Base-by-base conservation (phyloP, 2,888 invertebrate species). In the Cheilosia urbana region DNA sequence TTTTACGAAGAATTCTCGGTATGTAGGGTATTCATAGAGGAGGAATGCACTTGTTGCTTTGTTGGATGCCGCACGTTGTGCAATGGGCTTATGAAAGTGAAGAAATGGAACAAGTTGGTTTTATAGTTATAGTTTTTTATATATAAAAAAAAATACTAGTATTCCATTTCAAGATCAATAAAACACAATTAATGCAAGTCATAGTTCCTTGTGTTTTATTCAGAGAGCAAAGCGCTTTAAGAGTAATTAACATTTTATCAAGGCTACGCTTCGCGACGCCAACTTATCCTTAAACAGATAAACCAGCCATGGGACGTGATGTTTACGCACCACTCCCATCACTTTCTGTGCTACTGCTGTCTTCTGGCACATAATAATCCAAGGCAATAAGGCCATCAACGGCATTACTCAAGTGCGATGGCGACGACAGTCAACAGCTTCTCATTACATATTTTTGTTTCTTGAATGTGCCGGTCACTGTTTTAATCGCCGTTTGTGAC, bases 191-290 rank as follows among this genome's bases (percentile, higher is more conserved):
- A 57, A 57, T 17, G 17, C 60, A 77, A 63, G 47, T 42, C 45
- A 55, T 53, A 63, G 49, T 58, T 72, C 51, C 1, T 15, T 7
- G 15, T 24, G 19, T 55, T 62, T 30, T 73, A 49, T 49, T 37
- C 53, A 53, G 34, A 6, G 21, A 47, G 49, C 51, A 62, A 42
- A 68, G 73, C 51, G 60, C 53, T 66, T 24, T 55, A 37, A 68
- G 47, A 78, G 55, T 68, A 63, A 83, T 83, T 78, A 73, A 34
- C 78, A 73, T 83, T 73, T 73, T 15, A 58, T 68, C 68, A 83
- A 83, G 78, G 83, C 51, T 83, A 58, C 51, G 51, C 57, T 34
- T 68, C 17, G 73, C 78, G 63, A 72, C 73, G 63, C 78, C 57
- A 51, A 68, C 51, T 45, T 73, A 63, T 68, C 73, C 78, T 78